Base-by-base conservation (phyloP, 2,888 invertebrate species). In the Euphydryas editha region DNA sequence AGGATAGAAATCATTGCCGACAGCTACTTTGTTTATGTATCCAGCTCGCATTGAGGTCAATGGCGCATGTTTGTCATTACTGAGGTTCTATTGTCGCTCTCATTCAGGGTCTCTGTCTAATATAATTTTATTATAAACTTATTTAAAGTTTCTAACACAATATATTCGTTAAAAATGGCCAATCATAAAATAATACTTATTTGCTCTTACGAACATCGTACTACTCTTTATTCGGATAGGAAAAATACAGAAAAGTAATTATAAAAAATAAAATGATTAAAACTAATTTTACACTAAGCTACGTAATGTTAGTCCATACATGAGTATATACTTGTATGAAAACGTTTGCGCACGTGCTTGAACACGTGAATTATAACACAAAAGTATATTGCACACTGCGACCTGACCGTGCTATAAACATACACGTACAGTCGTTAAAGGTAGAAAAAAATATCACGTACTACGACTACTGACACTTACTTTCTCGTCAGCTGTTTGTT, bases 11-110 rank as follows among this genome's bases (percentile, higher is more conserved):
- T 79, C 80, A 72, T 69, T 65, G 73, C 73, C 77, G 76, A 73
- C 73, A 77, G 76, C 73, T 73, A 78, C 71, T 83, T 84, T 85
- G 81, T 83, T 84, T 83, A 83, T 78, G 78, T 79, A 82, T 74
- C 76, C 80, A 75, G 72, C 76, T 78, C 78, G 75, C 79, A 88
- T 84, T 82, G 76, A 72, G 84, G 87, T 87, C 88, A 88, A 87
- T 87, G 84, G 81, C 84, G 83, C 74, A 77, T 78, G 78, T 77
- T 83, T 83, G 84, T 84, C 79, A 78, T 77, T 72, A 74, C 73
- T 62, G 72, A 68, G 76, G 79, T 76, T 75, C 73, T 76, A 75
- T 75, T 76, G 77, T 79, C 78, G 76, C 79, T 76, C 72, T 75
- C 64, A 76, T 75, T 82, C 83, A 83, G 80, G 82, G 80, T 78